Evolutionary conservation across 2,888 invertebrate genomes (phyloP).

Genomic region (Apoda limacodes): DNA sequence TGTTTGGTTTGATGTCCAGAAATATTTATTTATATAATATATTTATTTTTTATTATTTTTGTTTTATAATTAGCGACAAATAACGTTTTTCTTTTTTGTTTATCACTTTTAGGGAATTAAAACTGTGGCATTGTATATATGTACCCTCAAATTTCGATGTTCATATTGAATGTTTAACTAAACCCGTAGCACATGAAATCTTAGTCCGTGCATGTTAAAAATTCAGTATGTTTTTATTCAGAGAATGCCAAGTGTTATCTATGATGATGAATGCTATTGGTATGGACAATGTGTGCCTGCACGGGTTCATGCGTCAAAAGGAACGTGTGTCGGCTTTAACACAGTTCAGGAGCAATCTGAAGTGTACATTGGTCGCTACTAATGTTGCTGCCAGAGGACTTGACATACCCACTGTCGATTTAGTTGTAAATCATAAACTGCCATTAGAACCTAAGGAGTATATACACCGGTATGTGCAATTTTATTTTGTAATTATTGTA

Average conservation of each 20-base stretch:
- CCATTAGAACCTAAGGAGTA: slow-evolving; percentile 94
- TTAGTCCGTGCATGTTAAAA: too few relatives aligned
- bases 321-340: slow-evolving; percentile 86
- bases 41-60: too few relatives aligned
- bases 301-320: slow-evolving; percentile 92
- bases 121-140: too few relatives aligned
- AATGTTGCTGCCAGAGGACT: slow-evolving; percentile 97
- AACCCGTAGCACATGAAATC: too few relatives aligned
- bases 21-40: too few relatives aligned
- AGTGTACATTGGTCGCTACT: slow-evolving; percentile 93
- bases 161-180: too few relatives aligned
- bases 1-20: too few relatives aligned
- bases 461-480: slow-evolving; percentile 75
- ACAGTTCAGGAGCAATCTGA: slow-evolving; percentile 90
- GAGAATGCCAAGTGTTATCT: slow-evolving; percentile 90
- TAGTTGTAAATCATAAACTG: slow-evolving; percentile 95
- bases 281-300: slow-evolving; percentile 89
- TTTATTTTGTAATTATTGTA: not conserved
- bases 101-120: too few relatives aligned
- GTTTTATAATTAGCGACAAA: too few relatives aligned
- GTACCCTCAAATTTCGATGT: too few relatives aligned
- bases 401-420: slow-evolving; percentile 95
- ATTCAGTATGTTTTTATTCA: slow-evolving; percentile 36
- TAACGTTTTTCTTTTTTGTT: too few relatives aligned
- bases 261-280: slow-evolving; percentile 90